Evolutionary conservation across 2,888 invertebrate species (phyloP).

Genomic region (Clistopyga incitator): DNA sequence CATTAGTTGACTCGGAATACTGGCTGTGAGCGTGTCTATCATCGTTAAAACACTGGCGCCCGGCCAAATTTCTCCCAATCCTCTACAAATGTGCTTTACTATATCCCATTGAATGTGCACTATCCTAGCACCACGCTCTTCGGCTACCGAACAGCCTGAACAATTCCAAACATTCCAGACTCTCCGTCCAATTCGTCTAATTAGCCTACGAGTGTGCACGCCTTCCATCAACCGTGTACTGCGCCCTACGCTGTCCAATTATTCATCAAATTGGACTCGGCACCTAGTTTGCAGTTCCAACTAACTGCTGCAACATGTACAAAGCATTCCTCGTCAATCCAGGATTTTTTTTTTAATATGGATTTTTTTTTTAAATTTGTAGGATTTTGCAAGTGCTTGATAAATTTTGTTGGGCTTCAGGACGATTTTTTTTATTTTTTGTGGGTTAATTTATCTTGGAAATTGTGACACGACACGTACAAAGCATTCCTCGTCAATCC

Average conservation of each 20-base stretch:
- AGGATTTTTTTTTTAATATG: too few species aligned
- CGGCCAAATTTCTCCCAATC: conserved; percentile 72
- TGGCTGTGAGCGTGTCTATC: conserved; percentile 70
- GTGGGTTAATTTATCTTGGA: too few species aligned
- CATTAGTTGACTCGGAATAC: conserved; percentile 70
- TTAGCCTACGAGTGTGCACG: conserved; percentile 45
- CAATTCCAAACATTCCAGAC: conserved; percentile 50
- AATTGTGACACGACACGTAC: conserved; percentile 9
- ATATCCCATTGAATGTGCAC: conserved; percentile 57
- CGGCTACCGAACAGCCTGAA: conserved; percentile 44
- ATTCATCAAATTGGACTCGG: conserved; percentile 55
- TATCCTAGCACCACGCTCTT: conserved; percentile 8
- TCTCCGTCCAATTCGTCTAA: conserved; percentile 56
- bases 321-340: not conserved
- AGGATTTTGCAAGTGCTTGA: too few species aligned
- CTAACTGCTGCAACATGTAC: conserved; percentile 13
- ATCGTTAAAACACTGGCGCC: conserved; percentile 75
- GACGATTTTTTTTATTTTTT: too few species aligned
- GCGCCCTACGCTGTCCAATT: conserved; percentile 42
- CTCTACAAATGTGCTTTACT: conserved; percentile 37
- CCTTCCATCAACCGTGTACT: conserved; percentile 35
- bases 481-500: not conserved
- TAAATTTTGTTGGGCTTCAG: too few species aligned
- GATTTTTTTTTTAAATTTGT: too few species aligned
- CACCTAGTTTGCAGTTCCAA: conserved; percentile 38